Percentiles rank a stretch among this genome's conserved stretches.
Evolutionary conservation across 2,888 invertebrate genomes (phyloP).

Genomic region (Volucella zonaria): DNA sequence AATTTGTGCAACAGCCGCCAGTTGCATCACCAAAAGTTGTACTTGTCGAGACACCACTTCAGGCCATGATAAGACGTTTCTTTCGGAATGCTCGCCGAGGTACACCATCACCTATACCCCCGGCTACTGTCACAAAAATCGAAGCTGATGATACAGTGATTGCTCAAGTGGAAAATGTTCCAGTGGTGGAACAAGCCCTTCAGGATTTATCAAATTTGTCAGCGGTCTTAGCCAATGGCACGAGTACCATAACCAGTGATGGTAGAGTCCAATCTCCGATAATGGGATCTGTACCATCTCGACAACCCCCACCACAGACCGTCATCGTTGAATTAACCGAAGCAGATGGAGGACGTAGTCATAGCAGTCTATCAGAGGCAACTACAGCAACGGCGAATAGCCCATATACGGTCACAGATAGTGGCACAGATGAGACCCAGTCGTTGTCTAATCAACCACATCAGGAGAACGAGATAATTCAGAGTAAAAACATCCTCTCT

Average conservation of each 20-base stretch:
- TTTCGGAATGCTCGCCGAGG: conserved; percentile 75
- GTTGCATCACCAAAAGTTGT: conserved; percentile 74
- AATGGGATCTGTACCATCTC: conserved; percentile 3
- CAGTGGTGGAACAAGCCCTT: conserved; percentile 80
- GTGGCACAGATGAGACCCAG: conserved; percentile 26
- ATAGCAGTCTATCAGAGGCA: conserved; percentile 60
- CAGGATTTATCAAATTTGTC: conserved; percentile 79
- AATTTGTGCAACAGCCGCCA: conserved; percentile 46
- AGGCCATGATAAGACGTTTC: conserved; percentile 78
- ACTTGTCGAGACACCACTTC: conserved; percentile 78
- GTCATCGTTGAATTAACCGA: conserved; percentile 51
- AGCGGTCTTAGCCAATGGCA: conserved; percentile 43
- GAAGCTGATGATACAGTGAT: conserved; percentile 1
- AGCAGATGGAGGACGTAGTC: conserved; percentile 31
- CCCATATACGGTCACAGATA: conserved; percentile 56
- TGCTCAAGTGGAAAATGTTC: conserved; percentile 79
- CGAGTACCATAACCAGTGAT: conserved; percentile 19
- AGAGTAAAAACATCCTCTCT: conserved; percentile 75
- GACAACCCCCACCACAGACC: conserved; percentile 37
- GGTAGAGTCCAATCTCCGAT: background rate
- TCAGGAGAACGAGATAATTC: conserved; percentile 73
- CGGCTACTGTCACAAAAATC: conserved; percentile 7
- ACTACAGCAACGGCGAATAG: conserved; percentile 57
- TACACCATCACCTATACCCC: conserved; percentile 64
- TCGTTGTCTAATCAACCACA: conserved; percentile 40